Percentiles rank a stretch among this genome's conserved stretches.
Conservation (phyloP, 1,140 invertebrate species). For the Leptoteleia sp. region DNA sequence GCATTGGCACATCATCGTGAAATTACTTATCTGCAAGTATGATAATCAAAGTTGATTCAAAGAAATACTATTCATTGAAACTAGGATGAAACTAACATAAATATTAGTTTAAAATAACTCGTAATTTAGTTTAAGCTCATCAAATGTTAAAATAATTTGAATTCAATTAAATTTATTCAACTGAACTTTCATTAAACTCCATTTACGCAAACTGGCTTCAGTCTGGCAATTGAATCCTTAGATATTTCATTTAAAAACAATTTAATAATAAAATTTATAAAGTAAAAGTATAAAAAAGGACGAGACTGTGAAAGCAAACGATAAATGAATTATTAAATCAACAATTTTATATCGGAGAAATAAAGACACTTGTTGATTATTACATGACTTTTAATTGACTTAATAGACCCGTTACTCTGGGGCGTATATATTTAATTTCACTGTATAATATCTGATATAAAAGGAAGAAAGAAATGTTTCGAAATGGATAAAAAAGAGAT, state of each 20-base stretch:
- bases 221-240: neutral
- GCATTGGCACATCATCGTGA: slow-evolving; percentile 11
- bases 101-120: slow-evolving; percentile 11
- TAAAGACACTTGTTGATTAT: too few species aligned
- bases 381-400: too few species aligned
- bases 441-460: too few species aligned
- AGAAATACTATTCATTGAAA: slow-evolving; percentile 15
- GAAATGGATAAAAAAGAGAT: neutral
- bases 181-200: neutral
- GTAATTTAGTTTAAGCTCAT: neutral
- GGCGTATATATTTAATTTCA: too few species aligned
- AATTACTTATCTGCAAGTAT: slow-evolving; percentile 9
- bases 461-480: too few species aligned
- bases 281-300: too few species aligned
- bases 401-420: too few species aligned
- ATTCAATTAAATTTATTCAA: slow-evolving; percentile 7
- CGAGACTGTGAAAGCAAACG: too few species aligned
- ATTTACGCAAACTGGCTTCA: neutral
- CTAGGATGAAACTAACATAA: slow-evolving; percentile 11
- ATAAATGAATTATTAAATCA: too few species aligned
- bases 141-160: slow-evolving; percentile 1
- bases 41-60: slow-evolving; percentile 19
- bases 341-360: too few species aligned
- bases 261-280: too few species aligned
- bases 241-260: too few species aligned